Evolutionary conservation across 1,140 invertebrate genomes (phyloP).

Genomic region (Drosophila elegans): DNA sequence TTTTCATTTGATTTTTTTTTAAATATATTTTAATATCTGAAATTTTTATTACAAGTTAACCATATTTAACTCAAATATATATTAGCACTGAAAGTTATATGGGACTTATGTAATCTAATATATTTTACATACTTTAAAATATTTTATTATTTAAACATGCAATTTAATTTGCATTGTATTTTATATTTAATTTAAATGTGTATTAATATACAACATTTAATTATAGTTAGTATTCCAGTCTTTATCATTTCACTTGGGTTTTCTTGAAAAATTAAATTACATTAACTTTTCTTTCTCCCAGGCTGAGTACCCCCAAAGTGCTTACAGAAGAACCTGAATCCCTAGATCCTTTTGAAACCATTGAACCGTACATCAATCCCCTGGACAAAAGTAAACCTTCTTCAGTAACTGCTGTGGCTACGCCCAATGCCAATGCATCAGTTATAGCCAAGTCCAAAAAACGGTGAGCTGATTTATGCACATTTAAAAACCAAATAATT

Average conservation of each 20-base stretch:
- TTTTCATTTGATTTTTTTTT: too few relatives aligned
- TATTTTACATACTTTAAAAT: too few relatives aligned
- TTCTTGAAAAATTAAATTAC: not conserved
- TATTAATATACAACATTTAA: too few relatives aligned
- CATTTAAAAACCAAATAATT: not conserved
- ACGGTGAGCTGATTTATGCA: conserved; percentile 15
- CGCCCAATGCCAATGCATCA: conserved; percentile 18
- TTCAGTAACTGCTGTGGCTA: not conserved
- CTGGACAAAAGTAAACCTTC: conserved; percentile 25
- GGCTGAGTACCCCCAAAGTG: conserved; percentile 42
- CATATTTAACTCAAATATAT: too few relatives aligned
- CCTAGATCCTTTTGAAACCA: conserved; percentile 68
- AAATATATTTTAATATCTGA: too few relatives aligned
- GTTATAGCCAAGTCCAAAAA: conserved; percentile 67
- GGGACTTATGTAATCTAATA: too few relatives aligned
- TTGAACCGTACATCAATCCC: conserved; percentile 66
- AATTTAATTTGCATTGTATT: too few relatives aligned
- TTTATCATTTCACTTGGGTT: not conserved
- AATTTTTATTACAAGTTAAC: too few relatives aligned
- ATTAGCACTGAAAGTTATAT: too few relatives aligned
- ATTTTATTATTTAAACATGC: too few relatives aligned
- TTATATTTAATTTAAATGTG: too few relatives aligned
- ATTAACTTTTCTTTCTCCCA: conserved; percentile 5
- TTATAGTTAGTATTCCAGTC: too few relatives aligned
- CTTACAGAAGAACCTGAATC: conserved; percentile 23